Evolutionary conservation across 2,888 invertebrate species (phyloP).

Genomic region (Platycheirus rosarum): DNA sequence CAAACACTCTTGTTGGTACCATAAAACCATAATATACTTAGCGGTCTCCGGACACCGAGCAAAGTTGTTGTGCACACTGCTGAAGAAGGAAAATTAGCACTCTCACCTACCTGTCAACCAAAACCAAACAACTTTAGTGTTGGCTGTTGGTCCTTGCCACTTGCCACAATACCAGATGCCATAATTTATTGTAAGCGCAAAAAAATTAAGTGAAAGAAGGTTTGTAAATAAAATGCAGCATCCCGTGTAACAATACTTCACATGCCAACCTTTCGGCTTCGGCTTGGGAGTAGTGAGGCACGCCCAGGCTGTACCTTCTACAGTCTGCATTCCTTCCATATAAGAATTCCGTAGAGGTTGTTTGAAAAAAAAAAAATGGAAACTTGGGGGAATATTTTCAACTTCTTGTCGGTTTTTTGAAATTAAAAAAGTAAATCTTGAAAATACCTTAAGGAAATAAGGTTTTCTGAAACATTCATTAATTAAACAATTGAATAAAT

Average conservation of each 20-base stretch:
- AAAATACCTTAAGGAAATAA: too few species aligned
- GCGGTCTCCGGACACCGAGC: constrained; percentile 47
- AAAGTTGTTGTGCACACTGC: constrained; percentile 36
- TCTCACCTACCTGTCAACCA: constrained; percentile 53
- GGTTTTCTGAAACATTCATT: too few species aligned
- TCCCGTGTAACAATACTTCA: constrained; percentile 13
- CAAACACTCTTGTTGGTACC: constrained; percentile 10
- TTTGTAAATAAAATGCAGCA: constrained; percentile 49
- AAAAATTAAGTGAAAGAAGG: constrained; percentile 41
- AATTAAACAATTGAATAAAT: too few species aligned
- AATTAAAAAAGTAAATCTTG: too few species aligned
- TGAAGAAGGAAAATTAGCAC: constrained; percentile 50
- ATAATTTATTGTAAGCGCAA: constrained; percentile 60
- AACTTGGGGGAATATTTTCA: too few species aligned
- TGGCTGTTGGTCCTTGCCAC: constrained; percentile 36
- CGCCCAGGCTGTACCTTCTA: too few species aligned
- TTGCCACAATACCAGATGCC: constrained; percentile 56
- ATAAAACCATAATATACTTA: constrained; percentile 35
- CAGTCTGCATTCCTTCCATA: too few species aligned
- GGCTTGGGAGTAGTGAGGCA: too few species aligned
- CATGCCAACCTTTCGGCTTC: not conserved
- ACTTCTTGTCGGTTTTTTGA: too few species aligned
- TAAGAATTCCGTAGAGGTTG: too few species aligned
- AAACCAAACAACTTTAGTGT: constrained; percentile 50
- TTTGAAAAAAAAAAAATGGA: too few species aligned